A percentile compares a stretch with the other conserved stretches of the same genome.
These are phyloP conservation scores for Aleiodes alternator DNA, from an alignment of 2,888 invertebrate species.

Conservation along the genomic window DNA sequence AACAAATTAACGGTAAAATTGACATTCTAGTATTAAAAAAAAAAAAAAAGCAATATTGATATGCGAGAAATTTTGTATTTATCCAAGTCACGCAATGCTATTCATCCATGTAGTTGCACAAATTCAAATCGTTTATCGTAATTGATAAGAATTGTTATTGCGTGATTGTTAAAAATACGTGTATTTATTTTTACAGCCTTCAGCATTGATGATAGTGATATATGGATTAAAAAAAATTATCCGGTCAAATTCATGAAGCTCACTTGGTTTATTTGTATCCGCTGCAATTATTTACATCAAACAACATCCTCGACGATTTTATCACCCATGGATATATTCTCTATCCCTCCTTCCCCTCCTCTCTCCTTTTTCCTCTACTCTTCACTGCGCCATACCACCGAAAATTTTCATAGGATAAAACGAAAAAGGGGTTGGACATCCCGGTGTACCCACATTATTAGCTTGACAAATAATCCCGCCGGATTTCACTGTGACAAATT, in stretches of 20 bases:
- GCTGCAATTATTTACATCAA: slow-evolving; percentile 60
- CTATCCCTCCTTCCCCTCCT: background rate
- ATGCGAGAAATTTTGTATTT: background rate
- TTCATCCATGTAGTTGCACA: background rate
- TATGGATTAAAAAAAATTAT: slow-evolving; percentile 47
- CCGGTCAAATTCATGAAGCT: slow-evolving; percentile 52
- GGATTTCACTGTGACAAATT: slow-evolving; percentile 72
- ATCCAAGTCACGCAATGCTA: background rate
- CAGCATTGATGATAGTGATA: no score
- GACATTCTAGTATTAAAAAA: no score
- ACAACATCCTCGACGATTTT: slow-evolving; percentile 67
- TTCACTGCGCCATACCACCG: no score
- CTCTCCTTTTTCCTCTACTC: no score
- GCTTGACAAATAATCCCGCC: slow-evolving; percentile 71
- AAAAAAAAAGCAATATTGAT: background rate
- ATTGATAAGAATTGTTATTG: background rate
- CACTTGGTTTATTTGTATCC: slow-evolving; percentile 53
- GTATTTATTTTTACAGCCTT: background rate
- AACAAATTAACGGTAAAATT: no score
- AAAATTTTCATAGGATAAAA: slow-evolving; percentile 14
- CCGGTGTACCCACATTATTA: slow-evolving; percentile 70
- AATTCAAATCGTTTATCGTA: background rate
- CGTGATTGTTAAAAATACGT: background rate
- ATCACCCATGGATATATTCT: slow-evolving; percentile 58
- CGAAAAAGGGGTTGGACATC: slow-evolving; percentile 51